Evolutionary conservation across 2,113 vertebrate species (phyloP).

Genomic region (Ibidorhyncha struthersii): DNA sequence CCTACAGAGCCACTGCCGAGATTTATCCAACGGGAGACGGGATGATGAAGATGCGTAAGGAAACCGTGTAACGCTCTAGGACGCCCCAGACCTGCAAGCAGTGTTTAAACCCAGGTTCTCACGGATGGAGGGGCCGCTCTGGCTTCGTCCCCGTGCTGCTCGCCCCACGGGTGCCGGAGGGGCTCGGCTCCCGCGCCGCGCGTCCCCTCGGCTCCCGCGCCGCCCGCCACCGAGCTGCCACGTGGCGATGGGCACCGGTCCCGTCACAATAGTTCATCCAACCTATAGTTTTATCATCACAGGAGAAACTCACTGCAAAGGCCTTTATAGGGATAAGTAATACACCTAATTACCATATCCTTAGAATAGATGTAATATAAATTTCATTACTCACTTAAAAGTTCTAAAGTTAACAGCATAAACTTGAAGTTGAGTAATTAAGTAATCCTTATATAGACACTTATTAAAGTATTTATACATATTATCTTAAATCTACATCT

Average conservation of each 20-base stretch:
- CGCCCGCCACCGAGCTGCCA: fast-evolving
- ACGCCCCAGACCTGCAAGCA: too few relatives aligned
- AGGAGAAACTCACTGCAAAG: constrained; percentile 33
- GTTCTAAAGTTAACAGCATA: constrained; percentile 87
- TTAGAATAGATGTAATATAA: constrained; percentile 80
- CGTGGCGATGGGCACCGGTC: too few relatives aligned
- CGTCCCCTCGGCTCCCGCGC: fast-evolving
- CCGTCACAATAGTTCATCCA: fast-evolving
- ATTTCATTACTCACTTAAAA: constrained; percentile 86
- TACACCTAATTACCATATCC: constrained; percentile 77
- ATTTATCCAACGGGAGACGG: too few relatives aligned
- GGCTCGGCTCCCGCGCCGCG: fast-evolving
- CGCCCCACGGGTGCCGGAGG: too few relatives aligned
- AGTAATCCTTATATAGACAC: constrained; percentile 89
- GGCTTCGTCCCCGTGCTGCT: too few relatives aligned
- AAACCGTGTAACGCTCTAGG: too few relatives aligned
- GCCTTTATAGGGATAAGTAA: constrained; percentile 61
- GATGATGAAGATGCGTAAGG: too few relatives aligned
- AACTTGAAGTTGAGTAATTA: constrained; percentile 89
- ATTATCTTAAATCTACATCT: constrained; percentile 92
- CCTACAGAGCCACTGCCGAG: too few relatives aligned
- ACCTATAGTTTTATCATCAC: not conserved
- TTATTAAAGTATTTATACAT: constrained; percentile 91
- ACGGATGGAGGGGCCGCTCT: too few relatives aligned
- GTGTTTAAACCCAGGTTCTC: too few relatives aligned